Conservation (phyloP, 2,113 vertebrate genomes). For the Hyaena hyaena region DNA sequence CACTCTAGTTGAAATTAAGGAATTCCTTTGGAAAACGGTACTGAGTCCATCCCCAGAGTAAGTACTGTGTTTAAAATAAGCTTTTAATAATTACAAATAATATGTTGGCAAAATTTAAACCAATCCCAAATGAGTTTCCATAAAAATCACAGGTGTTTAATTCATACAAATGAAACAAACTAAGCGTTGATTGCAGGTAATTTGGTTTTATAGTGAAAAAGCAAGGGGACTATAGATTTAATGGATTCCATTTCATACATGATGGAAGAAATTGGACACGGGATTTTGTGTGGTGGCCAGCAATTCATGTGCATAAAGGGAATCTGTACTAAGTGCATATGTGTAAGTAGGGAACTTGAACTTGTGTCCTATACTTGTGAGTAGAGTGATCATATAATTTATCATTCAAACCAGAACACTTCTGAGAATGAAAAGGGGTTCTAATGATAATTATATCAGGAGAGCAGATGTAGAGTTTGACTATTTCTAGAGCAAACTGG, state of each 20-base stretch:
- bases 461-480: not conserved
- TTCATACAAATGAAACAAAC: constrained; percentile 21
- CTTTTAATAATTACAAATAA: not conserved
- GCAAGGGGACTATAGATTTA: not conserved
- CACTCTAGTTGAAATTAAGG: not conserved
- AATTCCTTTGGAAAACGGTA: not conserved
- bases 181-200: not conserved
- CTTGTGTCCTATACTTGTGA: not conserved
- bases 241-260: not conserved
- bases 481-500: not conserved
- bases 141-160: constrained; percentile 41
- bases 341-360: not conserved
- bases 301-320: not conserved
- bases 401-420: not conserved
- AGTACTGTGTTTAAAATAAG: not conserved
- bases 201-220: constrained; percentile 54
- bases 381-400: not conserved
- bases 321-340: not conserved
- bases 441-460: not conserved
- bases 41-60: not conserved
- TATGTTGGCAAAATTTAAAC: constrained; percentile 6
- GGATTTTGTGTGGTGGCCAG: not conserved
- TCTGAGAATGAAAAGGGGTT: not conserved
- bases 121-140: not conserved
- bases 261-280: not conserved